Conservation (phyloP, 2,888 invertebrate genomes). For the Aphidius colemani region DNA sequence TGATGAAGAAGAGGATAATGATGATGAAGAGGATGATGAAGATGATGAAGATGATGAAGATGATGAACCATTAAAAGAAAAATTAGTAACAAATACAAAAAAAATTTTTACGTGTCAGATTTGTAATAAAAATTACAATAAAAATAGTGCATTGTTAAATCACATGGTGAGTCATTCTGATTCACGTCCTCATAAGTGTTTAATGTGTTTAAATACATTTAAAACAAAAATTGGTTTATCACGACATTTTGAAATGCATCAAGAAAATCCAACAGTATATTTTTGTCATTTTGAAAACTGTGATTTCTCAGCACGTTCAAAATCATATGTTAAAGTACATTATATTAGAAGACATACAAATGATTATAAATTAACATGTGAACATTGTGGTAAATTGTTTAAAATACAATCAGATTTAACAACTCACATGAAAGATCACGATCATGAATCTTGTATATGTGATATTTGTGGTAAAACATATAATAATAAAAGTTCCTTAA, state of each 20-base stretch:
- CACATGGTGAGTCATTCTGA: slow-evolving; percentile 53
- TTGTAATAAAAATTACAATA: slow-evolving; percentile 46
- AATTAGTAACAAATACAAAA: slow-evolving; percentile 5
- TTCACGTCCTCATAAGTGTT: slow-evolving; percentile 50
- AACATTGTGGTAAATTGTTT: slow-evolving; percentile 63
- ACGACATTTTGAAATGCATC: slow-evolving; percentile 52
- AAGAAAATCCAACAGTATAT: slow-evolving; percentile 44
- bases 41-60: no score
- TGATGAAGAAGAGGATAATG: no score
- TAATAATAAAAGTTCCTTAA: slow-evolving; percentile 50
- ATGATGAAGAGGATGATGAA: no score
- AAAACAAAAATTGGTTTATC: slow-evolving; percentile 47
- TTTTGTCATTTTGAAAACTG: slow-evolving; percentile 43
- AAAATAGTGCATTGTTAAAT: slow-evolving; percentile 47
- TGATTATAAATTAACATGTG: slow-evolving; percentile 63
- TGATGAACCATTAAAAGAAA: not conserved
- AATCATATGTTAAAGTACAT: slow-evolving; percentile 52
- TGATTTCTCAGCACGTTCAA: slow-evolving; percentile 50
- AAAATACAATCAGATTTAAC: slow-evolving; percentile 63
- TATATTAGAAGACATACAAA: slow-evolving; percentile 52
- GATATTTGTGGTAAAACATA: slow-evolving; percentile 53
- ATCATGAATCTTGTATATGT: slow-evolving; percentile 51
- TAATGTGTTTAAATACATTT: slow-evolving; percentile 49
- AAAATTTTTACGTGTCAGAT: slow-evolving; percentile 48
- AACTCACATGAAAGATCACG: slow-evolving; percentile 61